phyloP scores from a whole-genome alignment of 2,797 vertebrate genomes.

The Gymnoscopelus braueri region DNA sequence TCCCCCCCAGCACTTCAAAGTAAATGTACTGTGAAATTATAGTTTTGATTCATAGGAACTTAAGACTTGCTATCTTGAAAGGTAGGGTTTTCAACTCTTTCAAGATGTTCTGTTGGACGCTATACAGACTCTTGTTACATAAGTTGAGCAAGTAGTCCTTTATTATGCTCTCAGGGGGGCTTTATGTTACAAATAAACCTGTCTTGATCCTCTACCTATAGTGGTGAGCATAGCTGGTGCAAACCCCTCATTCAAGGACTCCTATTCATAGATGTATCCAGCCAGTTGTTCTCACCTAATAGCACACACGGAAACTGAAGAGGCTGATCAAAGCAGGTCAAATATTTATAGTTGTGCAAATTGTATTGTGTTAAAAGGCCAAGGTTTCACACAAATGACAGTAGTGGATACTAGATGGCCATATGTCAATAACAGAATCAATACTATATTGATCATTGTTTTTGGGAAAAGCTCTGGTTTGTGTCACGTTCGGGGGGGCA shows the following conservation, averaged over 20 bases:
- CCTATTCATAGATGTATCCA: constrained; percentile 68
- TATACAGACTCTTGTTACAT: constrained; percentile 25
- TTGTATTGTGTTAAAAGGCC: constrained; percentile 72
- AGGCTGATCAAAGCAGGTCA: constrained; percentile 60
- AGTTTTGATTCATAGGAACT: constrained; percentile 30
- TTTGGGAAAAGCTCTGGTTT: not conserved
- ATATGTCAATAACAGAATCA: constrained; percentile 16
- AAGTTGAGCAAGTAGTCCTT: constrained; percentile 36
- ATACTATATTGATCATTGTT: not conserved
- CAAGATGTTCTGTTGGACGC: constrained; percentile 29
- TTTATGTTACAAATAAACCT: constrained; percentile 42
- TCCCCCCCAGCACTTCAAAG: constrained; percentile 16
- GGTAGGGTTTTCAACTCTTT: constrained; percentile 17
- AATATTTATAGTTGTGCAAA: constrained; percentile 75
- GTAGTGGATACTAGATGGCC: not conserved
- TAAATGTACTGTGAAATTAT: constrained; percentile 50
- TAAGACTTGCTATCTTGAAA: constrained; percentile 6
- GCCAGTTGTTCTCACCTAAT: constrained; percentile 76
- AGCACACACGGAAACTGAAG: constrained; percentile 62
- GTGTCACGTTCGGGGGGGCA: not conserved
- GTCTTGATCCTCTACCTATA: constrained; percentile 36
- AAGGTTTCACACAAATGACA: constrained; percentile 49
- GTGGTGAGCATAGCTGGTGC: constrained; percentile 56
- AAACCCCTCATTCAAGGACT: constrained; percentile 65
- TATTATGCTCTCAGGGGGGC: constrained; percentile 42